Conservation (phyloP, 2,888 invertebrate species). For the Lagria hirta region DNA sequence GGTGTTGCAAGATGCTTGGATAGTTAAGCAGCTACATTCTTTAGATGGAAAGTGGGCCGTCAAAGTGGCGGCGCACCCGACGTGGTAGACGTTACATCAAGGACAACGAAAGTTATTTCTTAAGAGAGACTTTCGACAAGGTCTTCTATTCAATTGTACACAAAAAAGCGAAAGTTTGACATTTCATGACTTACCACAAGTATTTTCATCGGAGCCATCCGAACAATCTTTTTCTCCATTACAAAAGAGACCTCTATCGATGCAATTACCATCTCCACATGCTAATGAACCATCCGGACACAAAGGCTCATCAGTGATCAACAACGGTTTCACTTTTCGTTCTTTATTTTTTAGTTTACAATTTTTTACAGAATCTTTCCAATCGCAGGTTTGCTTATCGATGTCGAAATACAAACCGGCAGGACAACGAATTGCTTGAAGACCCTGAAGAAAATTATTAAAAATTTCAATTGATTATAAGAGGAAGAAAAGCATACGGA, state of each 20-base stretch:
- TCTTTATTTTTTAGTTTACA: slow-evolving; percentile 89
- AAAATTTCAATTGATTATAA: slow-evolving; percentile 9
- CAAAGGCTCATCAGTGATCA: slow-evolving; percentile 87
- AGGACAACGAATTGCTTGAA: slow-evolving; percentile 90
- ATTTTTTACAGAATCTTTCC: slow-evolving; percentile 92
- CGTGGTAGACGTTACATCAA: slow-evolving; percentile 42
- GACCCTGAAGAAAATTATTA: slow-evolving; percentile 62
- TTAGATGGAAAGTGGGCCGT: slow-evolving; percentile 45
- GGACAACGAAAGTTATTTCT: slow-evolving; percentile 51
- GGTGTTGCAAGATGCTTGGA: slow-evolving; percentile 36
- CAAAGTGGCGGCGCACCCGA: slow-evolving; percentile 37
- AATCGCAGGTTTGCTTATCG: slow-evolving; percentile 93
- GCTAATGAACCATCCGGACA: slow-evolving; percentile 85
- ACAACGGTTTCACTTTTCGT: slow-evolving; percentile 80
- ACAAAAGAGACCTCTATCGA: slow-evolving; percentile 88
- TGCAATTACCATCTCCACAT: slow-evolving; percentile 84
- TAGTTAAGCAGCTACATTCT: slow-evolving; percentile 31
- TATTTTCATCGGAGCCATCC: slow-evolving; percentile 88
- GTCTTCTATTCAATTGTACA: slow-evolving; percentile 35
- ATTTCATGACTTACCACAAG: slow-evolving; percentile 71
- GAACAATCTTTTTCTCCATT: slow-evolving; percentile 88
- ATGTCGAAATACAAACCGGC: slow-evolving; percentile 92
- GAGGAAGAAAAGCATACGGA: slow-evolving; percentile 63
- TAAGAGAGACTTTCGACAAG: slow-evolving; percentile 47
- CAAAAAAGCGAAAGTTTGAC: slow-evolving; percentile 41